Percentiles rank a stretch among this genome's conserved stretches.
These are phyloP conservation scores for Conomelus anceps DNA, from an alignment of 2,888 invertebrate genomes.

Conservation along the genomic window DNA sequence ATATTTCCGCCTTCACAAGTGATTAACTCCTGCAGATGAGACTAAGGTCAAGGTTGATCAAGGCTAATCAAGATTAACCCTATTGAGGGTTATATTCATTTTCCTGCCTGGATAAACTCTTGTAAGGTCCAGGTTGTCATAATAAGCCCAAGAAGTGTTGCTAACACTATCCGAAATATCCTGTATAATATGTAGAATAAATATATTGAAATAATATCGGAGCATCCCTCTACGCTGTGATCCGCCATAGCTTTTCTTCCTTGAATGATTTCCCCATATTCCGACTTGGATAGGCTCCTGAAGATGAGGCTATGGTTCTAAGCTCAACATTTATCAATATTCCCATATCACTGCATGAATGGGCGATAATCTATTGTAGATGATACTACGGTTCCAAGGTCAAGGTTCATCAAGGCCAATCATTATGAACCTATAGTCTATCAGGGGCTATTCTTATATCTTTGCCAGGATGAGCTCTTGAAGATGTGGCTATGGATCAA, in stretches of 20 bases:
- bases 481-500: too few species aligned
- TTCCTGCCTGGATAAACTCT: neutral
- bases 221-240: neutral
- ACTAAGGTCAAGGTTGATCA: neutral
- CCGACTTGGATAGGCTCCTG: too few species aligned
- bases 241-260: slow-evolving; percentile 40
- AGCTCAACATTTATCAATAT: too few species aligned
- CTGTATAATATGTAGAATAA: too few species aligned
- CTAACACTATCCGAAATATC: too few species aligned
- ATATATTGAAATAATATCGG: too few species aligned
- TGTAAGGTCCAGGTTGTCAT: too few species aligned
- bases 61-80: neutral
- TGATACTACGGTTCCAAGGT: too few species aligned
- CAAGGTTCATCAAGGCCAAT: neutral
- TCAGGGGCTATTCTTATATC: neutral
- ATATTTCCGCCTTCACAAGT: slow-evolving; percentile 23
- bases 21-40: neutral
- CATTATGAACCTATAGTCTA: neutral
- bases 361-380: neutral
- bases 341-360: slow-evolving; percentile 27
- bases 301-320: too few species aligned
- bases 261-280: slow-evolving; percentile 58
- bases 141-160: too few species aligned
- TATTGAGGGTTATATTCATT: neutral
- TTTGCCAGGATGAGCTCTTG: too few species aligned